Conservation (phyloP, 2,888 invertebrate genomes). For the Noctua janthe region DNA sequence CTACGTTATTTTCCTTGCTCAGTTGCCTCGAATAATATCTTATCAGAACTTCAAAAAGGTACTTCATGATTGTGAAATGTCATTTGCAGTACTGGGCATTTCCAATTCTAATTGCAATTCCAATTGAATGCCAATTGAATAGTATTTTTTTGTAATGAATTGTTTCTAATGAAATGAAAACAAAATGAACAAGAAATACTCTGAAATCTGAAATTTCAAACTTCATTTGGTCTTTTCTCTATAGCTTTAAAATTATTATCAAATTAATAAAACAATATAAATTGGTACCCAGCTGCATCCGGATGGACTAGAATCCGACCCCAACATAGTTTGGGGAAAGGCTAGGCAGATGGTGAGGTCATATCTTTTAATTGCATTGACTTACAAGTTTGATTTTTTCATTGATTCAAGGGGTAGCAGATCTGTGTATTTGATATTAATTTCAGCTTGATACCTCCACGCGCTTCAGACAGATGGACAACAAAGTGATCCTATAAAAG, state of each 20-base stretch:
- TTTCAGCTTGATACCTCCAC: too few species aligned
- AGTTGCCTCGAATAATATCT: constrained; percentile 23
- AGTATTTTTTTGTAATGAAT: not conserved
- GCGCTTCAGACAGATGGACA: too few species aligned
- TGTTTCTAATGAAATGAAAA: not conserved
- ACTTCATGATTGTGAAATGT: constrained; percentile 32
- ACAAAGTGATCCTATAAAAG: too few species aligned
- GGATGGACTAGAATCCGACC: too few species aligned
- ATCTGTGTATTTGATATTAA: too few species aligned
- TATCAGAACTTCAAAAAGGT: constrained; percentile 18
- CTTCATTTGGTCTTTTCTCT: not conserved
- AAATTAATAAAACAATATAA: not conserved
- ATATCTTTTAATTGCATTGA: too few species aligned
- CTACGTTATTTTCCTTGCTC: not conserved
- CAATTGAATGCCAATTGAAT: not conserved
- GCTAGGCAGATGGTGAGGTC: too few species aligned
- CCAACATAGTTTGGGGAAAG: too few species aligned
- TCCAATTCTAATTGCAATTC: constrained; percentile 11
- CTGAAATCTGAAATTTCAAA: not conserved
- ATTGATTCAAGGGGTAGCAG: too few species aligned
- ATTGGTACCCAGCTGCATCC: too few species aligned
- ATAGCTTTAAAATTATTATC: not conserved
- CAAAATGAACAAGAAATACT: not conserved
- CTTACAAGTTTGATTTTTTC: too few species aligned
- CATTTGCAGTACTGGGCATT: not conserved